Conservation (phyloP, 2,797 vertebrate species). For the Potorous gilbertii region DNA sequence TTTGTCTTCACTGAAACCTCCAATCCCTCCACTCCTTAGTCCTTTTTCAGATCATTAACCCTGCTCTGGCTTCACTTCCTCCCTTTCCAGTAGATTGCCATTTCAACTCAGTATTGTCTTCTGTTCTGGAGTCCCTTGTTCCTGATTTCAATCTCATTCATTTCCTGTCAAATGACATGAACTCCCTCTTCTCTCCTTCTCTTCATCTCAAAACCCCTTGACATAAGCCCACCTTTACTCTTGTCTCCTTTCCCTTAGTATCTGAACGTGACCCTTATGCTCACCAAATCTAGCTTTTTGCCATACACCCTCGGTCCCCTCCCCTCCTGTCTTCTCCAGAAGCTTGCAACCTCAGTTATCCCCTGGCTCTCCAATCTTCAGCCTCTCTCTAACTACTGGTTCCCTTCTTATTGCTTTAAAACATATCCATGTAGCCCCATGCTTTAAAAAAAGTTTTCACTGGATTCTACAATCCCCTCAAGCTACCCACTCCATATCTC, state of each 20-base stretch:
- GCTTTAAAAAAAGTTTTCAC: background rate
- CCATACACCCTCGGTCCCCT: background rate
- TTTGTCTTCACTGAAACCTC: background rate
- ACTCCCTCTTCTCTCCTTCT: background rate
- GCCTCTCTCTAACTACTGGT: background rate
- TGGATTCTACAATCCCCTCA: background rate
- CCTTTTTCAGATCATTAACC: background rate
- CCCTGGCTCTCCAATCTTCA: background rate
- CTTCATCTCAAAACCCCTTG: background rate
- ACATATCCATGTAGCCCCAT: background rate
- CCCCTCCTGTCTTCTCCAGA: background rate
- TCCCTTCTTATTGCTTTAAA: background rate
- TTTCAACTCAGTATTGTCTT: background rate
- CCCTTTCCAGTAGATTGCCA: background rate
- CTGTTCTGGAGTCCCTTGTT: background rate
- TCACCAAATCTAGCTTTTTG: background rate
- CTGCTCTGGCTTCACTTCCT: background rate
- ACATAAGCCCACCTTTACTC: background rate
- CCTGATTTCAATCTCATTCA: background rate
- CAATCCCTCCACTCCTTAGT: background rate
- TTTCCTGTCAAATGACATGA: background rate
- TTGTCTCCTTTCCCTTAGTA: background rate
- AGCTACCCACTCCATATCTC: background rate
- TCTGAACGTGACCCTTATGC: background rate
- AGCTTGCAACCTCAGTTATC: background rate